Conservation (phyloP, 2,113 vertebrate species). For the Bubalus kerabau region DNA sequence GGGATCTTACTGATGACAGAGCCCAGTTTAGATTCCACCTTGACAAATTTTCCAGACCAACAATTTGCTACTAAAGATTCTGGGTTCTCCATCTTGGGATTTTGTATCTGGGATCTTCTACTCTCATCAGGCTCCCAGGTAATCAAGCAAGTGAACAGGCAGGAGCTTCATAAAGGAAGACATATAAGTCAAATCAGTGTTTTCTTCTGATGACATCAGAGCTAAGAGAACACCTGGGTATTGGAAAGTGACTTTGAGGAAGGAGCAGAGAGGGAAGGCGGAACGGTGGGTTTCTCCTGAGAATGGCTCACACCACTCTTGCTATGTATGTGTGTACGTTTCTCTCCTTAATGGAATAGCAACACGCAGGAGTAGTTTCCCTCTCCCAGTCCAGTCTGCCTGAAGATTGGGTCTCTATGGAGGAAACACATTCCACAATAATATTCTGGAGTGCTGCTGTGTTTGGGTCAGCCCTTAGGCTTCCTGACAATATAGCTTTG, state of each 20-base stretch:
- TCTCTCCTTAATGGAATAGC: not conserved
- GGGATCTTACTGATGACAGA: not conserved
- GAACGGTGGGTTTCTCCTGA: not conserved
- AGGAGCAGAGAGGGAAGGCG: not conserved
- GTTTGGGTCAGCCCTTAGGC: conserved; percentile 28
- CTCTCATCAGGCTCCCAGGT: not conserved
- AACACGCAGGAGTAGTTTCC: not conserved
- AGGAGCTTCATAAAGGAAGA: not conserved
- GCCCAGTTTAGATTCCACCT: not conserved
- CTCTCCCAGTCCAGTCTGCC: not conserved
- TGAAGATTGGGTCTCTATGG: not conserved
- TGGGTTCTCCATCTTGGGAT: not conserved
- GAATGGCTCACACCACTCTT: not conserved
- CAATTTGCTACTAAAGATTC: not conserved
- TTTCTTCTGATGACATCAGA: not conserved
- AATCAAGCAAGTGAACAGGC: not conserved
- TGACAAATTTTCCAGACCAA: not conserved
- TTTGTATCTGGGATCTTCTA: not conserved
- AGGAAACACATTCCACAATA: conserved; percentile 37
- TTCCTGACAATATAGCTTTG: conserved; percentile 52
- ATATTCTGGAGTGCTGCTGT: conserved; percentile 4
- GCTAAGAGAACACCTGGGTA: not conserved
- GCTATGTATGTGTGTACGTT: not conserved
- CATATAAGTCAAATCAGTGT: not conserved
- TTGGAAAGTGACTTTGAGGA: not conserved